Base-by-base conservation (phyloP, 1,140 invertebrate species). In the Anthonomus grandis region DNA sequence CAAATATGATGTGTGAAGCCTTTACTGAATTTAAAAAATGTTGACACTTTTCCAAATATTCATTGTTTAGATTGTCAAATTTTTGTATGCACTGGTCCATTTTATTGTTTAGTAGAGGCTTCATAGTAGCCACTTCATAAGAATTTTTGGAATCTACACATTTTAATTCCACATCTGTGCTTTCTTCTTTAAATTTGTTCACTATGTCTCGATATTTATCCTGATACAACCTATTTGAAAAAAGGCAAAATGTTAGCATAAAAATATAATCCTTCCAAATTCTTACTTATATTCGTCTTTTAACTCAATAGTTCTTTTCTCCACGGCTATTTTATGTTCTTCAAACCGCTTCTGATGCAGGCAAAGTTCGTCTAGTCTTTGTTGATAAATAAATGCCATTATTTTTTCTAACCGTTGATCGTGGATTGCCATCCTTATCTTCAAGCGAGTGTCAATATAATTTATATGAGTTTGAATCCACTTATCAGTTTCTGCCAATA, bases 291-390 rank as follows among this genome's bases (percentile, higher is more conserved):
- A 24, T 9, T 23, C 31, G 9, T 19, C 44, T 38, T 46, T 55
- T 17, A 46, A 17, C 13, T 2, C 17, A 4, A 18, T 9, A 17
- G 47, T 25, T 13, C 19, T 10, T 24, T 18, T 8, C 18, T 47
- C 10, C 18, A 37, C 19, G 5, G 44, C 44, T 31, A 9, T 51
- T 50, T 63, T 53, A 23, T 62, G 53, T 41, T 52, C 49, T 8
- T 47, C 24, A 12, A 60, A 22, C 42, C 38, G 9, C 0, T 27
- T 37, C 12, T 54, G 6, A 23, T 65, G 64, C 4, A 37, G n/a
- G 17, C 24, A 36, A 0, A 65, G 19, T 36, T 63, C 64, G 39
- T 60, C 53, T 15, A 63, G 45, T 15, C 64, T 23, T 48, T 57
- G 56, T 2, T 63, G 45, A 31, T 63, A 61, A 42, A 65, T 57